Conservation (phyloP, 23 tunicate genomes). For the Botrylloides violaceus region DNA sequence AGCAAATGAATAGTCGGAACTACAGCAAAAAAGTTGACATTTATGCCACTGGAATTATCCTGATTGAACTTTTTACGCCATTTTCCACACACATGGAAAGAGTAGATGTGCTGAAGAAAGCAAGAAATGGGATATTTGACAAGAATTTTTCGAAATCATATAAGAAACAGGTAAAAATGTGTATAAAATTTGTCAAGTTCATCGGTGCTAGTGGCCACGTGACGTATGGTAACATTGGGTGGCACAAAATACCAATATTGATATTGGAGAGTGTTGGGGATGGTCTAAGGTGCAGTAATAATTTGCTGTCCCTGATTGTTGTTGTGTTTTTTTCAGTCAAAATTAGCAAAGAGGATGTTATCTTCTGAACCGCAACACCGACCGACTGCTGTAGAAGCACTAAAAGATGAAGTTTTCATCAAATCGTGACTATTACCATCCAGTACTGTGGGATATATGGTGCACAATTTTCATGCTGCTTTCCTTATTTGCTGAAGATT, state of each 20-base stretch:
- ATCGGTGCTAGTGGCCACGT: too few relatives aligned
- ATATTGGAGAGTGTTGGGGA: too few relatives aligned
- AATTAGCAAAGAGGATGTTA: slow-evolving; percentile 41
- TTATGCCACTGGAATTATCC: slow-evolving; percentile 76
- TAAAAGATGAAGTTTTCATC: slow-evolving; percentile 24
- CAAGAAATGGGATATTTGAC: slow-evolving; percentile 48
- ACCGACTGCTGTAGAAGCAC: slow-evolving; percentile 51
- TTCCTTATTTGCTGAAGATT: too few relatives aligned
- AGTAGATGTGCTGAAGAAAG: slow-evolving; percentile 44
- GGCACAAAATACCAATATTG: too few relatives aligned
- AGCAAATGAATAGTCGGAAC: slow-evolving; percentile 67
- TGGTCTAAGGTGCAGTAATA: too few relatives aligned
- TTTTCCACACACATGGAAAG: slow-evolving; percentile 87
- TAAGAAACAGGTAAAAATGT: slow-evolving; percentile 29
- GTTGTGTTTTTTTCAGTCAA: slow-evolving; percentile 20
- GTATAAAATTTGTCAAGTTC: background rate
- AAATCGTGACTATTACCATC: too few relatives aligned
- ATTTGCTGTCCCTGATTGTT: too few relatives aligned
- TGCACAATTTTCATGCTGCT: too few relatives aligned
- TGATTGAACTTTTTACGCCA: slow-evolving; percentile 44
- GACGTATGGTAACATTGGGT: background rate
- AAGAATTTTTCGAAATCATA: slow-evolving; percentile 23
- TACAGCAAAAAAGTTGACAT: slow-evolving; percentile 85
- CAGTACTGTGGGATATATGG: too few relatives aligned
- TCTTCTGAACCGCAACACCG: slow-evolving; percentile 24